phyloP scores from a whole-genome alignment of 2,113 vertebrate species.

The Sinocyclocheilus maitianheensis region DNA sequence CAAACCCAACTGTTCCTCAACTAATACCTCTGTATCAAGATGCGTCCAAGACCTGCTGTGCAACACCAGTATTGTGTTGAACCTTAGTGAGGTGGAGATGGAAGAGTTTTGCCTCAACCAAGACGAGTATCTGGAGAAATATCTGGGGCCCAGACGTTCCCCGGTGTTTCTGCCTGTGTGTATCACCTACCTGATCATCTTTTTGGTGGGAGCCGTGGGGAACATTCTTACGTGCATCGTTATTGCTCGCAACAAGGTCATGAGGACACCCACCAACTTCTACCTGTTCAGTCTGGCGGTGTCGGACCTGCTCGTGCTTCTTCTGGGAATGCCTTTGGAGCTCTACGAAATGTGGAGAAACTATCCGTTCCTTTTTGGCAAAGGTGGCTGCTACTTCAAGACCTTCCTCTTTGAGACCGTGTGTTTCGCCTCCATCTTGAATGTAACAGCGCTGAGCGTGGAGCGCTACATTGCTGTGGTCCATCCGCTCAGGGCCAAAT shows the following conservation, averaged over 20 bases:
- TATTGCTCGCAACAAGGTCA: slow-evolving; percentile 85
- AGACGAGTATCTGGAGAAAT: slow-evolving; percentile 79
- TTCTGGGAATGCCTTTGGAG: slow-evolving; percentile 92
- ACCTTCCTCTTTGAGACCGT: slow-evolving; percentile 89
- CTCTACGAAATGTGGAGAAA: slow-evolving; percentile 92
- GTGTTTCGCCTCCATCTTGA: slow-evolving; percentile 93
- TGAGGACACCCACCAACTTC: slow-evolving; percentile 93
- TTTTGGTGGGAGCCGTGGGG: slow-evolving; percentile 83
- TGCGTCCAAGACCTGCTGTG: too few species aligned
- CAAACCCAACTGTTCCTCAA: too few species aligned
- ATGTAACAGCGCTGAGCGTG: slow-evolving; percentile 88
- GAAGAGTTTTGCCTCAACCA: slow-evolving; percentile 79
- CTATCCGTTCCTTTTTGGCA: slow-evolving; percentile 89
- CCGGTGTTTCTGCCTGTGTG: slow-evolving; percentile 84
- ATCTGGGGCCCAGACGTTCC: slow-evolving; percentile 83
- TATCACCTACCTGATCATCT: slow-evolving; percentile 86
- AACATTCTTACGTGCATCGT: slow-evolving; percentile 87
- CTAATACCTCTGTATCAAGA: too few species aligned
- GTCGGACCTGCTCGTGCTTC: slow-evolving; percentile 90
- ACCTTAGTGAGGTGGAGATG: slow-evolving; percentile 51
- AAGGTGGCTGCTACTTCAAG: slow-evolving; percentile 87
- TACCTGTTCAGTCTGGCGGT: slow-evolving; percentile 92
- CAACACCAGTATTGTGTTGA: too few species aligned
- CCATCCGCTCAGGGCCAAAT: slow-evolving; percentile 89
- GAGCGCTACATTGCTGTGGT: slow-evolving; percentile 93